Percentiles rank a stretch among this genome's conserved stretches.
These are phyloP conservation scores for Ochlodes sylvanus DNA, from an alignment of 2,888 invertebrate genomes.

Conservation along the genomic window DNA sequence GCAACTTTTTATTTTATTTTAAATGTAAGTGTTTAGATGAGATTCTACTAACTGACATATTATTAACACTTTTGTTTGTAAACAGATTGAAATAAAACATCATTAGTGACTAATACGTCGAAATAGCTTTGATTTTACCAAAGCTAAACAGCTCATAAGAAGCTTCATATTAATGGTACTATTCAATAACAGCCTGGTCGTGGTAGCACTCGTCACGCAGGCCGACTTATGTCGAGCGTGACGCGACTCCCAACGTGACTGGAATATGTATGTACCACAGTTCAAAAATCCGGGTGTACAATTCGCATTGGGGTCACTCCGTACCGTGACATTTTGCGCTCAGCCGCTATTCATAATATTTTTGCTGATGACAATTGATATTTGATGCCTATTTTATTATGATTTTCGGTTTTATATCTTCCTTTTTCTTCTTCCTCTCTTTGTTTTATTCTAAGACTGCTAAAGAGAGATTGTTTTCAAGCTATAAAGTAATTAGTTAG, in stretches of 20 bases:
- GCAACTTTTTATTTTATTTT: too few relatives aligned
- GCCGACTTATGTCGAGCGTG: constrained; percentile 41
- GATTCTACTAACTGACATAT: too few relatives aligned
- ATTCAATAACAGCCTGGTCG: constrained; percentile 44
- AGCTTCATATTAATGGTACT: not conserved
- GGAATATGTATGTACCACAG: constrained; percentile 12
- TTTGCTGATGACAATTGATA: not conserved
- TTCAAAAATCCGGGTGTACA: constrained; percentile 18
- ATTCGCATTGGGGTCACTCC: constrained; percentile 7
- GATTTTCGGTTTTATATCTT: not conserved
- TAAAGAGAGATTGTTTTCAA: too few relatives aligned
- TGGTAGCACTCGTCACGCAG: constrained; percentile 41
- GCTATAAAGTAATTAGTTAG: too few relatives aligned
- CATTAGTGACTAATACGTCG: too few relatives aligned
- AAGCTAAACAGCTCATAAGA: too few relatives aligned
- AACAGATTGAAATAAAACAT: too few relatives aligned
- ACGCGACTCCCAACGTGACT: constrained; percentile 34
- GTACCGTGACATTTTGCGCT: constrained; percentile 3
- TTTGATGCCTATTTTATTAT: not conserved
- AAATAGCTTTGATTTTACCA: too few relatives aligned
- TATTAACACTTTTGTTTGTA: too few relatives aligned
- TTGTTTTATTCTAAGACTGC: too few relatives aligned
- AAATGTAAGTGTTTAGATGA: too few relatives aligned
- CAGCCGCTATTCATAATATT: not conserved
- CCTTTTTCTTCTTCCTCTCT: not conserved